A percentile compares a stretch with the other conserved stretches of the same genome.
Conservation (phyloP, 2,888 invertebrate species). For the Melieria omissa region DNA sequence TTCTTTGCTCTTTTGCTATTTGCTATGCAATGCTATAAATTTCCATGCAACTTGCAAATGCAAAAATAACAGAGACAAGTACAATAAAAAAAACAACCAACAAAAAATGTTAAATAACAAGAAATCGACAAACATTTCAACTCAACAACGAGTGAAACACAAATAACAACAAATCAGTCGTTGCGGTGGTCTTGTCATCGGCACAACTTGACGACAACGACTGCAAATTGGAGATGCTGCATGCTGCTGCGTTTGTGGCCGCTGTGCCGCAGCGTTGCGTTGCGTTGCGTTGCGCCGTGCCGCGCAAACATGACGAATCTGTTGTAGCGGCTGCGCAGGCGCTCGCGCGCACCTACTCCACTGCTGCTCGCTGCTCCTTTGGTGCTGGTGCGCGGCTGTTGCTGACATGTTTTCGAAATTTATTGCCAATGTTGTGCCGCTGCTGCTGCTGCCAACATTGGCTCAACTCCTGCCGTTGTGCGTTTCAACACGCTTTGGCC, state of each 20-base stretch:
- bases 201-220: conserved; percentile 10
- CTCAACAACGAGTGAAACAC: conserved; percentile 32
- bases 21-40: too few species aligned
- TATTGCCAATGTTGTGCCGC: conserved; percentile 43
- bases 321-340: conserved; percentile 36
- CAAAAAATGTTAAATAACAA: conserved; percentile 19
- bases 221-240: not conserved
- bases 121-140: conserved; percentile 32
- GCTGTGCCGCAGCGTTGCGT: not conserved
- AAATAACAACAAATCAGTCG: conserved; percentile 46
- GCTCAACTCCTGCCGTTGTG: conserved; percentile 24
- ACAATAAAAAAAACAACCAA: not conserved
- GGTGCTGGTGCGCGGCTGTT: conserved; percentile 43
- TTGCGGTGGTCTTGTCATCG: conserved; percentile 48
- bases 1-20: too few species aligned
- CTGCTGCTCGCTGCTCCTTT: conserved; percentile 2
- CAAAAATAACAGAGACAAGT: too few species aligned
- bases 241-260: conserved; percentile 9
- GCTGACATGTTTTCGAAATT: conserved; percentile 48
- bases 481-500: not conserved
- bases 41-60: too few species aligned
- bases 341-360: conserved; percentile 18
- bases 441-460: conserved; percentile 22
- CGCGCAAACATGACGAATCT: conserved; percentile 32
- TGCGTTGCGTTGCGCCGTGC: conserved; percentile 4